Evolutionary conservation across 1,140 invertebrate species (phyloP), one percentile per base, ranked within the genome.

Genomic region (Tribolium castaneum): DNA sequence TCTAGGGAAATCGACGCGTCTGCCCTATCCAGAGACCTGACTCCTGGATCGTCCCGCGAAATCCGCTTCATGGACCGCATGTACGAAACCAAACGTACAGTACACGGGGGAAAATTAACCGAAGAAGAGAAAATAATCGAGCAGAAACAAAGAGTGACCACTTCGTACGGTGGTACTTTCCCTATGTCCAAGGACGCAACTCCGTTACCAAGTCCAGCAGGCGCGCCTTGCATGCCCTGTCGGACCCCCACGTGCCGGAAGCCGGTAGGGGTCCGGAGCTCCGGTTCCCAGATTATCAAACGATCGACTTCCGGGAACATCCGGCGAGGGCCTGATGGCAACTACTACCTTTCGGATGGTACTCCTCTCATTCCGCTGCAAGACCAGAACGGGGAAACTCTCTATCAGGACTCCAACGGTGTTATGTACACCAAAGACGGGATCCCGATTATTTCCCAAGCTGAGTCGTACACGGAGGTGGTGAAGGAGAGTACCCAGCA

Each of bases 81-180:
- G 9, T 45, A 45, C n/a, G 7, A n/a, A 45, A 45, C n/a, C 39
- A 45, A 45, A 45, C 39, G 39, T 10, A 1, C 39, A 9, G 7
- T 45, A 1, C 39, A 45, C 39, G 39, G 9, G 5, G 39, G 39
- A 9, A 0, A 3, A 2, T 0, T 10, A 45, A n/a, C n/a, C 39
- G 39, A 45, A 10, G 39, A 45, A 3, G 39, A 45, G 9, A 45
- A 45, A 45, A 45, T 45, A 9, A 3, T 56, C 2, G 52, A 56
- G 13, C 52, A 56, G 9, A 70, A 6, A 52, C 51, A 59, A 1
- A 14, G 54, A 1, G 9, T 34, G 5, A 52, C 62, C 16, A 45
- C 14, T 13, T 78, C 77, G 1, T 73, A 78, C 50, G 77, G 77
- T 10, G 77, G 77, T 13, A 78, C 77, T 16, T 78, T 78, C 49